phyloP scores from a whole-genome alignment of 2,888 invertebrate species.

The Aphidius colemani region DNA sequence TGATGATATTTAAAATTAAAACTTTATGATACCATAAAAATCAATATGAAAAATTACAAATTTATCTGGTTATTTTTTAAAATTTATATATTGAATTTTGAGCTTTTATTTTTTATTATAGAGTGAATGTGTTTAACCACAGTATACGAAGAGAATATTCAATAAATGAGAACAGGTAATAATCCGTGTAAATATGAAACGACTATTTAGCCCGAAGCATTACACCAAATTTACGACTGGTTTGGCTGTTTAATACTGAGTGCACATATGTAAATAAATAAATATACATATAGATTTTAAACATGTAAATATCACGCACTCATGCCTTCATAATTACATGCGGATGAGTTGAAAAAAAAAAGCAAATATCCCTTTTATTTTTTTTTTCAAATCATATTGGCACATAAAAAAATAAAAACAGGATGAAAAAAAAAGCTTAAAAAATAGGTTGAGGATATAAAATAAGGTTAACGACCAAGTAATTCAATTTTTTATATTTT shows the following conservation, averaged over 20 bases:
- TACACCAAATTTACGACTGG: conserved; percentile 9
- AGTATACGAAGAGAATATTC: conserved; percentile 6
- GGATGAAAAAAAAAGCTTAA: conserved; percentile 2
- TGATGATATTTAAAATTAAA: no score
- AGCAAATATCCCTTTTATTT: neutral
- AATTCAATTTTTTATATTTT: conserved; percentile 5
- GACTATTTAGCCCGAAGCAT: conserved; percentile 13
- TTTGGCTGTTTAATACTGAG: neutral
- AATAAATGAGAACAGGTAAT: conserved; percentile 10
- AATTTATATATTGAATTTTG: neutral
- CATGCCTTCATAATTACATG: conserved; percentile 16
- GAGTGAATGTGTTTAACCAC: neutral
- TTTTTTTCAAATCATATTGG: no score
- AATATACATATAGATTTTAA: conserved; percentile 8
- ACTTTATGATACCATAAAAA: no score
- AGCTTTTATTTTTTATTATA: no score
- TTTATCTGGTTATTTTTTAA: neutral
- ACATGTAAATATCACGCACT: conserved; percentile 11
- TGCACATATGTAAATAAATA: conserved; percentile 12
- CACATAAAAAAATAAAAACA: conserved; percentile 3
- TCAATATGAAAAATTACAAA: neutral
- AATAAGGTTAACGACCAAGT: conserved; percentile 2
- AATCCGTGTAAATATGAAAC: conserved; percentile 8
- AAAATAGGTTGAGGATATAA: conserved; percentile 3
- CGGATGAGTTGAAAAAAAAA: conserved; percentile 11